These are phyloP conservation scores for Seriola aureovittata DNA, from an alignment of 2,113 vertebrate species.

Conservation along the genomic window DNA sequence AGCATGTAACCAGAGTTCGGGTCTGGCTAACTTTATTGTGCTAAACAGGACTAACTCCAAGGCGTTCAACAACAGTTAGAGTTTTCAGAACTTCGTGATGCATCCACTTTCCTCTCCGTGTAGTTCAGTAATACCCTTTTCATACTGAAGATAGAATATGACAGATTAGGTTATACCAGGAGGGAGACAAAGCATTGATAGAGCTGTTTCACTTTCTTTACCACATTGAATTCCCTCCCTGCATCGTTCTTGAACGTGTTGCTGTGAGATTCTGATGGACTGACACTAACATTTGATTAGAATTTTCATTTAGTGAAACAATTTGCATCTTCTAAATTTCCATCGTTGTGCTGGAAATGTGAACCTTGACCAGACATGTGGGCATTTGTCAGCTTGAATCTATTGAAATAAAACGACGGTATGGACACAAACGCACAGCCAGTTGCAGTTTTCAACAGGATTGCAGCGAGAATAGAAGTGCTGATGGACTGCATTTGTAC, in stretches of 20 bases:
- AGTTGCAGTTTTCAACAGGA: background rate
- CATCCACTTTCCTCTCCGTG: background rate
- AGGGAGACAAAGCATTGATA: background rate
- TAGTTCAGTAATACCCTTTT: background rate
- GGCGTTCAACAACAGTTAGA: background rate
- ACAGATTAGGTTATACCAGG: background rate
- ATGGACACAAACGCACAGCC: background rate
- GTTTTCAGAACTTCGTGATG: background rate
- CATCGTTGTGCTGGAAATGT: background rate
- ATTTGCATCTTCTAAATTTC: background rate
- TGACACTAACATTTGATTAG: background rate
- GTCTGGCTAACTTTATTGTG: constrained; percentile 10
- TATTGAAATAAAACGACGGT: background rate
- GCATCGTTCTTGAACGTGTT: background rate
- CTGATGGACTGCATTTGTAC: background rate
- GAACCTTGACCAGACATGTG: background rate
- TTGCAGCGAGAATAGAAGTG: background rate
- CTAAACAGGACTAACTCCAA: constrained; percentile 11
- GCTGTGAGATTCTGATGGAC: background rate
- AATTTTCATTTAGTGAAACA: background rate
- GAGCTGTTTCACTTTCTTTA: background rate
- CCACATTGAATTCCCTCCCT: background rate
- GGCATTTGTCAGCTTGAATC: no score
- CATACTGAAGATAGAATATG: background rate
- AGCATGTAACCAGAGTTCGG: constrained; percentile 21